Percentiles rank a stretch among this genome's conserved stretches.
These are phyloP conservation scores for Plagodis dolabraria DNA, from an alignment of 2,888 invertebrate genomes.

Conservation along the genomic window DNA sequence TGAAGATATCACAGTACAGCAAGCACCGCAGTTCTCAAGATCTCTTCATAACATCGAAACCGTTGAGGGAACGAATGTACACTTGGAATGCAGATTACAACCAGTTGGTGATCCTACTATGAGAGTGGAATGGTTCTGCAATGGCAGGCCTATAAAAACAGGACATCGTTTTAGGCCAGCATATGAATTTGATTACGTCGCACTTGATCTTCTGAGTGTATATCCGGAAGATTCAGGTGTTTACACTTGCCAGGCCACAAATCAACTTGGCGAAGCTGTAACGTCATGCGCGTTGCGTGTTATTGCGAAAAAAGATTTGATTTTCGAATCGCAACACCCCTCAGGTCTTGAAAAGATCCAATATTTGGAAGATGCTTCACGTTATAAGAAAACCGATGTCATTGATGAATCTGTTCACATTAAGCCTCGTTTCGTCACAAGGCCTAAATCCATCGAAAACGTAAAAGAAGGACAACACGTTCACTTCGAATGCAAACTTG, in stretches of 20 bases:
- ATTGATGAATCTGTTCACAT: constrained; percentile 93
- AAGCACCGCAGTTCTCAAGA: constrained; percentile 94
- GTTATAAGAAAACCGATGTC: constrained; percentile 92
- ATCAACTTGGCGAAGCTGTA: constrained; percentile 96
- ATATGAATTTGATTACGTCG: constrained; percentile 98
- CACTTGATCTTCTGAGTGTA: constrained; percentile 97
- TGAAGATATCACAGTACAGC: constrained; percentile 93
- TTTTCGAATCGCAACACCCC: constrained; percentile 95
- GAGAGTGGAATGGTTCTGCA: constrained; percentile 98
- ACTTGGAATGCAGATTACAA: constrained; percentile 95
- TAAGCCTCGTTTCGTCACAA: constrained; percentile 93
- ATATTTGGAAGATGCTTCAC: constrained; percentile 94
- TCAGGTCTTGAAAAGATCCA: constrained; percentile 96
- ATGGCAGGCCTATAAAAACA: constrained; percentile 95
- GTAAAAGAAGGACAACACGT: constrained; percentile 96
- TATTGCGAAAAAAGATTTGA: constrained; percentile 94
- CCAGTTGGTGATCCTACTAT: constrained; percentile 96
- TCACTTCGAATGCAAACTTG: constrained; percentile 98
- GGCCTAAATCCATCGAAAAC: constrained; percentile 93
- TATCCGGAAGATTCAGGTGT: constrained; percentile 99
- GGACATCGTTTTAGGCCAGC: constrained; percentile 98
- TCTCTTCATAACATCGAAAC: constrained; percentile 95
- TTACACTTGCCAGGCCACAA: constrained; percentile 97
- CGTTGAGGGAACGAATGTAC: constrained; percentile 95
- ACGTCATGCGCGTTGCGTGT: constrained; percentile 96